Evolutionary conservation across 2,113 vertebrate genomes (phyloP), one percentile per base, ranked within the genome.

Genomic region (Cynopterus brachyotis): DNA sequence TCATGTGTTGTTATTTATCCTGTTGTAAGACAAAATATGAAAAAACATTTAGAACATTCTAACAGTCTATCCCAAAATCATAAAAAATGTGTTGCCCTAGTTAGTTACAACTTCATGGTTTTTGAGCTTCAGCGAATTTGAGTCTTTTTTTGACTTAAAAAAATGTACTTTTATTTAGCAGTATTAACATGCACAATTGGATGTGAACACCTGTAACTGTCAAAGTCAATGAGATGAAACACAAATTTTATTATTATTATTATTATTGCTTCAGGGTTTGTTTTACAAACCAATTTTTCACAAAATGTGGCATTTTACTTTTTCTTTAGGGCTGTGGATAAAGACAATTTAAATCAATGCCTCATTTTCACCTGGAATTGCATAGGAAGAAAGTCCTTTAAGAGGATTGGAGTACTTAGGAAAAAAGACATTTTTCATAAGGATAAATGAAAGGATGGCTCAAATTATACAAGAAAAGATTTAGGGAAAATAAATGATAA

Each of bases 201-300:
- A 66, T 16, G 28, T 72, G 57, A 93, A 76, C 47, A 88, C 55
- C 22, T 66, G 28, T n/a, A 92, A 55, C 67, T 89, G 59, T 89
- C 92, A 86, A 85, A 89, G 89, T 81, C 79, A 89, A 79, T 82
- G 6, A 75, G 30, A 45, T 50, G n/a, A 78, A 86, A 72, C 32
- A 82, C 6, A 81, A 92, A 79, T 85, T 94, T 53, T 8, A 80
- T 76, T 59, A 59, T 81, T 59, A 9, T 50, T 73, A 84, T 83
- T 91, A 47, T 28, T 53, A 3, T 83, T 89, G 73, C 26, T 69
- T 78, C 72, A 24, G 32, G 35, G 28, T 91, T 66, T 69, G 30
- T 85, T 96, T 96, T 78, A 17, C 26, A 93, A 96, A 80, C 64
- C 15, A 89, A 67, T 78, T 93, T 95, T 66, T 88, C 62, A 73